These are phyloP conservation scores for Irena cyanogastra DNA, from an alignment of 2,113 vertebrate species.

Conservation along the genomic window DNA sequence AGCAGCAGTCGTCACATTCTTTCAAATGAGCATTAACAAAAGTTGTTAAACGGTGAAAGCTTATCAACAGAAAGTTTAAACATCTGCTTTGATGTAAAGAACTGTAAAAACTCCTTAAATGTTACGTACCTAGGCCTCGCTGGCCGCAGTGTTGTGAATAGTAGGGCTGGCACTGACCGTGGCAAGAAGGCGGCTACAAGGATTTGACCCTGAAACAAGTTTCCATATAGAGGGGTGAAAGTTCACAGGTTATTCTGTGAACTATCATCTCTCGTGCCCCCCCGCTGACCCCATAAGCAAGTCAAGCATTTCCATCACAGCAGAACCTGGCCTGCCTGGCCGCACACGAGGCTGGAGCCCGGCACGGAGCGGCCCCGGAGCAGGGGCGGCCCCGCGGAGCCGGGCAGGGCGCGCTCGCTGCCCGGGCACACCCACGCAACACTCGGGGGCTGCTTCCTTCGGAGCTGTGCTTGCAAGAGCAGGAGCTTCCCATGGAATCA, in stretches of 20 bases:
- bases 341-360: not conserved
- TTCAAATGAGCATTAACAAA: conserved; percentile 60
- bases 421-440: not conserved
- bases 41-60: conserved; percentile 63
- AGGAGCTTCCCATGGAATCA: not conserved
- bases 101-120: conserved; percentile 83
- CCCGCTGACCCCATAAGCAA: conserved; percentile 77
- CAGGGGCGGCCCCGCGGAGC: not conserved
- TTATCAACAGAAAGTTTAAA: conserved; percentile 71
- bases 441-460: not conserved
- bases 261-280: conserved; percentile 86
- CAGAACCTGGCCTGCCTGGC: conserved; percentile 69
- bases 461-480: not conserved
- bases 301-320: conserved; percentile 74
- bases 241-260: conserved; percentile 94
- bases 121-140: conserved; percentile 92
- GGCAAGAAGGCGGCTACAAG: conserved; percentile 94
- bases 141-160: conserved; percentile 88
- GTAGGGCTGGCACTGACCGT: conserved; percentile 91
- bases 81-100: conserved; percentile 76
- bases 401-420: not conserved
- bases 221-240: conserved; percentile 95
- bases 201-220: conserved; percentile 95
- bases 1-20: conserved; percentile 58
- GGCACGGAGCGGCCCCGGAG: too few relatives aligned